Percentiles rank a stretch among this genome's conserved stretches.
Evolutionary conservation across 2,113 vertebrate genomes (phyloP).

Genomic region (Henicopernis longicauda): DNA sequence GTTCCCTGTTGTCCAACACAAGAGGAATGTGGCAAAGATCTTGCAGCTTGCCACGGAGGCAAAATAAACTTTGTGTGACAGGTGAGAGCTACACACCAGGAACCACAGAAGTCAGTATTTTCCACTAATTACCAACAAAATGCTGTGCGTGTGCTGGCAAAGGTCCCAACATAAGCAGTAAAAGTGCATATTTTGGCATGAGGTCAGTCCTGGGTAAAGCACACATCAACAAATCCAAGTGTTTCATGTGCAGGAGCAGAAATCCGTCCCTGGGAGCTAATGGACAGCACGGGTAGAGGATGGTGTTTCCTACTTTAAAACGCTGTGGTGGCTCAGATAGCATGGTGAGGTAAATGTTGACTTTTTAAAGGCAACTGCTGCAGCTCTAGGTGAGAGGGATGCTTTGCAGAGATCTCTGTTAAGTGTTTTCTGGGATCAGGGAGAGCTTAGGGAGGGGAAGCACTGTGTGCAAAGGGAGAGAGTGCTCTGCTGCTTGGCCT

Average conservation of each 20-base stretch:
- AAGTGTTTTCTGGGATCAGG: neutral
- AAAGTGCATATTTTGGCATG: neutral
- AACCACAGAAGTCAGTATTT: slow-evolving; percentile 5
- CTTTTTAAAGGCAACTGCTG: neutral
- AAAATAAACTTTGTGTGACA: neutral
- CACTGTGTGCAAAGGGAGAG: neutral
- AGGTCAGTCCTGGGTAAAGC: neutral
- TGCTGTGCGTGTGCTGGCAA: neutral
- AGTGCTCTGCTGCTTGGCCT: neutral
- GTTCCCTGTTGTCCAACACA: neutral
- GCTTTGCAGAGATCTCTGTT: neutral
- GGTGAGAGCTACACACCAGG: neutral
- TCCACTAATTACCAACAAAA: slow-evolving; percentile 31
- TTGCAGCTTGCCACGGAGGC: neutral
- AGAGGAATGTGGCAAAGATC: neutral
- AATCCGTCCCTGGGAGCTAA: neutral
- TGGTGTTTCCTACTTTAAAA: neutral
- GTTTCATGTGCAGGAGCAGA: neutral
- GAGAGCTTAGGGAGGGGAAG: neutral
- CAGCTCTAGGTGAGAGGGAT: neutral
- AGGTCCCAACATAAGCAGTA: neutral
- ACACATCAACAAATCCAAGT: neutral
- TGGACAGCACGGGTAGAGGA: neutral
- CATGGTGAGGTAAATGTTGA: neutral
- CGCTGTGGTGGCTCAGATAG: neutral